Conservation (phyloP, 1,140 invertebrate species). For the Trichomalopsis sarcophagae region DNA sequence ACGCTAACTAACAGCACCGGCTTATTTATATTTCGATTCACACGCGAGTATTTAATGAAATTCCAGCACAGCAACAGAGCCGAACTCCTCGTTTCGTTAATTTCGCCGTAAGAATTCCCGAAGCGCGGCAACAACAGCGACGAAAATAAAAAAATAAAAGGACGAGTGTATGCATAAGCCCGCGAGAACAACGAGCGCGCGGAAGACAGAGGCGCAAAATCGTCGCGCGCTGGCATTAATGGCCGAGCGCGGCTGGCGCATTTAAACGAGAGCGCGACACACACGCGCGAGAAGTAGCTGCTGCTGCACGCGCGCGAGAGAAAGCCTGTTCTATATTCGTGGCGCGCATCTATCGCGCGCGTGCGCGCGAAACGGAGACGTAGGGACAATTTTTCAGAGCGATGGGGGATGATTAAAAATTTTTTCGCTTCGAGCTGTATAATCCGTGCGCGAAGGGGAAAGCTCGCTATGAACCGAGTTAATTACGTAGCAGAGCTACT, state of each 20-base stretch:
- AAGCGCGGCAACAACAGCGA: background rate
- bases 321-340: conserved; percentile 26
- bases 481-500: too few species aligned
- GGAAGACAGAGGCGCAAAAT: background rate
- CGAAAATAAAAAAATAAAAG: background rate
- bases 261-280: conserved; percentile 7
- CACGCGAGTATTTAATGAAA: too few species aligned
- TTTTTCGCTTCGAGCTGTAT: too few species aligned
- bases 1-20: conserved; percentile 12
- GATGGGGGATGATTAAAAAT: background rate
- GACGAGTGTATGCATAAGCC: too few species aligned
- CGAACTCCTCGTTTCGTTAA: too few species aligned
- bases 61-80: too few species aligned
- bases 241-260: background rate
- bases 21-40: background rate
- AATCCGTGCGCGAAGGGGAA: too few species aligned
- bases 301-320: background rate
- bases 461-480: too few species aligned
- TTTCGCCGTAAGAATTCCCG: too few species aligned
- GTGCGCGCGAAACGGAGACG: background rate
- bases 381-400: background rate
- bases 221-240: background rate
- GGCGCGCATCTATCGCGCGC: background rate
- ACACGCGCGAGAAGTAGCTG: background rate
- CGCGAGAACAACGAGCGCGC: background rate